A percentile compares a stretch with the other conserved stretches of the same genome.
Conservation (phyloP, 2,888 invertebrate genomes). For the Sesia bembeciformis region DNA sequence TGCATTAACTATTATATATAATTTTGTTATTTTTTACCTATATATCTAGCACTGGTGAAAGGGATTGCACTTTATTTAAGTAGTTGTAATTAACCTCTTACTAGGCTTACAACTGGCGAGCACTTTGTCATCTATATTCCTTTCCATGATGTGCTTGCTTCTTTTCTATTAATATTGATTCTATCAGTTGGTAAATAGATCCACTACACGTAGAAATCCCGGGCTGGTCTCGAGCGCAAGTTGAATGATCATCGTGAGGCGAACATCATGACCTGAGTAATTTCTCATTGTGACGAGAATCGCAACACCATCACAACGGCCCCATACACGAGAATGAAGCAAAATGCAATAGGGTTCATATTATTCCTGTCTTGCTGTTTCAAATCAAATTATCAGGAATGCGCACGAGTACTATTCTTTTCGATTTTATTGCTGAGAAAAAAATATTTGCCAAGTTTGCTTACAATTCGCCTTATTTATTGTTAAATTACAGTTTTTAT, state of each 20-base stretch:
- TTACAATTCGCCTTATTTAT: conserved; percentile 11
- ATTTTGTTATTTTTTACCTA: conserved; percentile 5
- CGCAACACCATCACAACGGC: no score
- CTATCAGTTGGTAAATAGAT: no score
- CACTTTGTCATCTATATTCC: conserved; percentile 1
- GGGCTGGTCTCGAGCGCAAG: no score
- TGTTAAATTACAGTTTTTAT: not conserved
- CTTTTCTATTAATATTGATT: not conserved
- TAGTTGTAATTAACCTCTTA: not conserved
- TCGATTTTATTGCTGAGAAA: conserved; percentile 12
- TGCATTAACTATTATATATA: not conserved
- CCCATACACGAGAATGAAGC: no score
- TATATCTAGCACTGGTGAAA: conserved; percentile 17
- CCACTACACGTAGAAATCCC: no score
- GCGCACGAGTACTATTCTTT: conserved; percentile 26
- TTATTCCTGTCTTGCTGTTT: no score
- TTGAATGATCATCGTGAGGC: no score
- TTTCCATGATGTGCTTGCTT: conserved; percentile 1
- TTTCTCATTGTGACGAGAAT: no score
- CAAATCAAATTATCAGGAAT: conserved; percentile 26
- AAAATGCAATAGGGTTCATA: no score
- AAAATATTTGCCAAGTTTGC: conserved; percentile 12
- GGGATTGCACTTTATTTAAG: conserved; percentile 10
- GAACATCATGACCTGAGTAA: no score
- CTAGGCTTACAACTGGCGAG: not conserved